phyloP scores from a whole-genome alignment of 2,113 vertebrate species.

The Neodon shergylaensis region DNA sequence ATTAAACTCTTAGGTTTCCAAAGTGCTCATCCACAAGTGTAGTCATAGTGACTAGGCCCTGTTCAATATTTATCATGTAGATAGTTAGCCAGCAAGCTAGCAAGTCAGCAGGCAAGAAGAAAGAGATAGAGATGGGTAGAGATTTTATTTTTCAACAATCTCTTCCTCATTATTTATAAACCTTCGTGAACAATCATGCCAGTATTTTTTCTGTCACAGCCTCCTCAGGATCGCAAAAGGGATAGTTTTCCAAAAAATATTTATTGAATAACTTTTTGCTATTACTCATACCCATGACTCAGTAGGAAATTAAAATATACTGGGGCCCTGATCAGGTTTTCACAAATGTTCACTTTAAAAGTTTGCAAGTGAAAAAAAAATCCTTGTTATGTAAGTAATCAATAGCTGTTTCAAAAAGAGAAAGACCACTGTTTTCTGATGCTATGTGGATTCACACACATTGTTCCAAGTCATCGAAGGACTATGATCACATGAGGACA shows the following conservation, averaged over 20 bases:
- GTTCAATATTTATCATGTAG: background rate
- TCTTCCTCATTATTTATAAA: background rate
- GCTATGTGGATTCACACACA: background rate
- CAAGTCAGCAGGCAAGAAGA: background rate
- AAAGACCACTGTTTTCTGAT: background rate
- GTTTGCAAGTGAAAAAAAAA: background rate
- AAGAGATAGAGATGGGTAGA: background rate
- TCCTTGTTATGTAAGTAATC: background rate
- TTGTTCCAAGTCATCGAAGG: slow-evolving; percentile 37
- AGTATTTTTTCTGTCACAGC: background rate
- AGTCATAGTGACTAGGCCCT: background rate
- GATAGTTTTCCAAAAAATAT: background rate
- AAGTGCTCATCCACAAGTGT: background rate
- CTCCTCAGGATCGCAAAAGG: background rate
- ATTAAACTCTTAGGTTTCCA: background rate
- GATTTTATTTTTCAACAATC: background rate
- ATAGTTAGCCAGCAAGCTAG: background rate
- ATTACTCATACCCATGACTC: background rate
- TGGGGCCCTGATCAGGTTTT: background rate
- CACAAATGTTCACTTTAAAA: slow-evolving; percentile 4
- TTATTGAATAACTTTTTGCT: slow-evolving; percentile 3
- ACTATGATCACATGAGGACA: background rate
- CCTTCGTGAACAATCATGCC: background rate
- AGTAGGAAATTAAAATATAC: background rate
- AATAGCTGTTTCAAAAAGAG: slow-evolving; percentile 19